A percentile compares a stretch with the other conserved stretches of the same genome.
Evolutionary conservation across 1,140 invertebrate species (phyloP).

Genomic region (Lepidurus packardi): DNA sequence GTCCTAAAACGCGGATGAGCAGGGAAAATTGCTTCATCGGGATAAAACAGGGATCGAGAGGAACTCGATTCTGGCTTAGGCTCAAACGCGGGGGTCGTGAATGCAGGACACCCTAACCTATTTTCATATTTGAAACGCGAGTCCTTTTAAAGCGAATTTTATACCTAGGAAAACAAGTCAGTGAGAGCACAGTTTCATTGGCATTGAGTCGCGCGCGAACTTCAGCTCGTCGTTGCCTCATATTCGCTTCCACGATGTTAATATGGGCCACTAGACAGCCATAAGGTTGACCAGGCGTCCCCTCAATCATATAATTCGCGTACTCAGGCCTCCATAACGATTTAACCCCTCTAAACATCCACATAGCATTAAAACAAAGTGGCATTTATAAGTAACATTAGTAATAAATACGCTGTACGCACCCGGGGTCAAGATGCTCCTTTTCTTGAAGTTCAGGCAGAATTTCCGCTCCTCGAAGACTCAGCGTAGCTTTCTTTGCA

Average conservation of each 20-base stretch:
- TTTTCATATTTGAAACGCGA: not conserved
- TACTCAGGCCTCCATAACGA: slow-evolving; percentile 97
- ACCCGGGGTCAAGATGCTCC: slow-evolving; percentile 71
- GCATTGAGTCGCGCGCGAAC: slow-evolving; percentile 66
- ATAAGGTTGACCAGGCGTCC: slow-evolving; percentile 95
- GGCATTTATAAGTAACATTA: not conserved
- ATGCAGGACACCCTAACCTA: slow-evolving; percentile 71
- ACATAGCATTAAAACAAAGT: slow-evolving; percentile 34
- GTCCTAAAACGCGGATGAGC: slow-evolving; percentile 95
- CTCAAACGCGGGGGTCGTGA: slow-evolving; percentile 71
- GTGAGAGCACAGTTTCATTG: slow-evolving; percentile 79
- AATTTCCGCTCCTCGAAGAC: slow-evolving; percentile 72
- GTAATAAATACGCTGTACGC: slow-evolving; percentile 42
- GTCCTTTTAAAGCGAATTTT: not conserved
- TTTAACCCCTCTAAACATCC: slow-evolving; percentile 58
- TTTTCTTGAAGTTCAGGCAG: slow-evolving; percentile 69
- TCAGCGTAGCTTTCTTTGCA: slow-evolving; percentile 73
- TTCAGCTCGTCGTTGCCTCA: slow-evolving; percentile 83
- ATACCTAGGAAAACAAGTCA: slow-evolving; percentile 89
- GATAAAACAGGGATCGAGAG: slow-evolving; percentile 86
- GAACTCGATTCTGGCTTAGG: slow-evolving; percentile 66
- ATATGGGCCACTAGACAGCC: slow-evolving; percentile 90
- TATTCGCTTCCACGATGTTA: slow-evolving; percentile 96
- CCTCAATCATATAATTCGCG: slow-evolving; percentile 97
- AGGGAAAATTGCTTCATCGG: slow-evolving; percentile 86